A percentile compares a stretch with the other conserved stretches of the same genome.
phyloP scores from a whole-genome alignment of 1,140 invertebrate genomes.

The Rhopalosiphum maidis region DNA sequence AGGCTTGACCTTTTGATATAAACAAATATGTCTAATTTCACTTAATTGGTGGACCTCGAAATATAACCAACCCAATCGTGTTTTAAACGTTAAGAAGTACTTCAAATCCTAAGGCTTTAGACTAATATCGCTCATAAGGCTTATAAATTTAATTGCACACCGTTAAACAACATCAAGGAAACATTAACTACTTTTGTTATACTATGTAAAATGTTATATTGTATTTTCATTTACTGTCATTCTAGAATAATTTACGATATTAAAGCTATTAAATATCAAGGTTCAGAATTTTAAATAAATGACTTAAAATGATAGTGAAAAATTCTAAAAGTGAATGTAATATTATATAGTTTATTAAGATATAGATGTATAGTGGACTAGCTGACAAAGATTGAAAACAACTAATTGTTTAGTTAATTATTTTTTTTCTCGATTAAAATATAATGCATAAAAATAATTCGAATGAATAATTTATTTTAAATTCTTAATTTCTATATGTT shows the following conservation, averaged over 20 bases:
- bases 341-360: not conserved
- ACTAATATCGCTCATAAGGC: not conserved
- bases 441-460: not conserved
- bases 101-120: not conserved
- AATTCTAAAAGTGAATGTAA: not conserved
- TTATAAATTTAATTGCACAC: not conserved
- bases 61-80: not conserved
- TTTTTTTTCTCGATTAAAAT: not conserved
- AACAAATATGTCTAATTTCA: slow-evolving; percentile 19
- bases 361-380: not conserved
- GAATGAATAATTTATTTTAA: not conserved
- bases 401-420: not conserved
- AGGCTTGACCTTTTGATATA: slow-evolving; percentile 7
- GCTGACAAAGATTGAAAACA: not conserved
- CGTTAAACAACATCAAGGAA: slow-evolving; percentile 22
- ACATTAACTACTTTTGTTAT: slow-evolving; percentile 18
- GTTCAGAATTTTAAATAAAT: not conserved
- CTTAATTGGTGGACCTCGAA: slow-evolving; percentile 36
- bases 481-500: not conserved
- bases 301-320: not conserved
- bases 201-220: not conserved
- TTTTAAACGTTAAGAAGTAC: slow-evolving; percentile 33
- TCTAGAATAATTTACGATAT: not conserved
- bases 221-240: not conserved
- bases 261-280: not conserved